Base-by-base conservation (phyloP, 2,113 vertebrate genomes). In the Oreochromis spilurus region DNA sequence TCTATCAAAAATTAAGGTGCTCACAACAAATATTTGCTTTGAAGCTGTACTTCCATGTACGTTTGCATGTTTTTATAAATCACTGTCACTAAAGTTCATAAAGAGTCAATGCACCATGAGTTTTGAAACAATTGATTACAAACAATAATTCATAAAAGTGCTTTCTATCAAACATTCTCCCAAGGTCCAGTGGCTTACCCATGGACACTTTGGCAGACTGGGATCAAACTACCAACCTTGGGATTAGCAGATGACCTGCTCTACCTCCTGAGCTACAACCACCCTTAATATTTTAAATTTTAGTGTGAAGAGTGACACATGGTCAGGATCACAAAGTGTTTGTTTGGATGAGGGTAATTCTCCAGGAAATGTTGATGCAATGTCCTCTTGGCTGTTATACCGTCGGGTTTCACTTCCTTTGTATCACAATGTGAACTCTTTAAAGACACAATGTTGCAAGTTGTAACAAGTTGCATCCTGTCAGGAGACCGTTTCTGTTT, bases 361-460 rank as follows among this genome's bases (percentile, higher is more conserved):
- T 75, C 10, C 70, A 77, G 70, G 43, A 77, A 77, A 12, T 31
- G 24, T 75, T 77, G 70, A 77, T 31, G 43, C 16, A 77, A 54
- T 14, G 36, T 48, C n/a, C 54, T 31, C 26, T 57, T 58, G 24
- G 21, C 54, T 79, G n/a, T 62, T n/a, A 3, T 8, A n/a, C 11
- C 70, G 82, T 29, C 81, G 67, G 48, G 53, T 40, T 88, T 93
- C 80, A 89, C 89, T 92, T 92, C 91, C 89, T 91, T 50, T 88
- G 53, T 83, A 65, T 90, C 86, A 72, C 45, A 31, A 83, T 58
- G 75, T 70, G 38, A 85, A 19, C 40, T 34, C 60, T 26, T 75
- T 70, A 34, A 87, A 16, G 80, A 84, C 67, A 79, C 45, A 83
- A 55, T 21, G 11, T 16, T 89, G 87, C 62, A 75, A 29, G 48